Percentiles rank a stretch among this genome's conserved stretches.
Evolutionary conservation across 2,888 invertebrate genomes (phyloP).

Genomic region (Mesochorus sp.): DNA sequence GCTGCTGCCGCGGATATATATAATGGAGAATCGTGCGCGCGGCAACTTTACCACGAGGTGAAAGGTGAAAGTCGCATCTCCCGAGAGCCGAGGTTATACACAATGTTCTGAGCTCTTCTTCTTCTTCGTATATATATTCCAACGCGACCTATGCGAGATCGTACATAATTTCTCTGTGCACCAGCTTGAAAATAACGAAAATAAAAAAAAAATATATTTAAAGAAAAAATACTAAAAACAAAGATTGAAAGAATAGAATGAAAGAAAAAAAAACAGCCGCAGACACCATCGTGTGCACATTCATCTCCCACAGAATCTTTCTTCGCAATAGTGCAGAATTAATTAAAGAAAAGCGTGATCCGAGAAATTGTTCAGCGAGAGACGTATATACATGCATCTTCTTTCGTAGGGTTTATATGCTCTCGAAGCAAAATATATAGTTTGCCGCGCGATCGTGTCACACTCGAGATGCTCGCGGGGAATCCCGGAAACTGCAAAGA

Average conservation of each 20-base stretch:
- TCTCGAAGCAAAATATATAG: background rate
- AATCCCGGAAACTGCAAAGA: background rate
- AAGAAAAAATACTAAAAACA: too few species aligned
- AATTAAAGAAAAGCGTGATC: conserved; percentile 56
- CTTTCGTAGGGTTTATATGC: background rate
- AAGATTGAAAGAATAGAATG: too few species aligned
- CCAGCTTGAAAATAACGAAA: conserved; percentile 35
- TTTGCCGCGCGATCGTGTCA: background rate
- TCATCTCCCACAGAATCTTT: conserved; percentile 33
- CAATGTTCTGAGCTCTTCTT: conserved; percentile 5
- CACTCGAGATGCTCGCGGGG: background rate
- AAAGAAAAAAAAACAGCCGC: conserved; percentile 2
- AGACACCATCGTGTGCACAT: conserved; percentile 13
- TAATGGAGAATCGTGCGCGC: conserved; percentile 68
- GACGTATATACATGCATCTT: conserved; percentile 5
- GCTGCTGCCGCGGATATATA: too few species aligned
- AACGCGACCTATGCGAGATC: background rate
- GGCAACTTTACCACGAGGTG: conserved; percentile 75
- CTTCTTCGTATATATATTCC: background rate
- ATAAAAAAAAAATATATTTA: too few species aligned
- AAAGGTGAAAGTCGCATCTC: conserved; percentile 80
- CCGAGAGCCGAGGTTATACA: conserved; percentile 14
- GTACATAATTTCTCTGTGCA: background rate
- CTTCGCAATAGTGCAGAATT: conserved; percentile 44
- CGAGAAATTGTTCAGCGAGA: conserved; percentile 13